phyloP scores from a whole-genome alignment of 2,888 invertebrate species.

The Theretra japonica region DNA sequence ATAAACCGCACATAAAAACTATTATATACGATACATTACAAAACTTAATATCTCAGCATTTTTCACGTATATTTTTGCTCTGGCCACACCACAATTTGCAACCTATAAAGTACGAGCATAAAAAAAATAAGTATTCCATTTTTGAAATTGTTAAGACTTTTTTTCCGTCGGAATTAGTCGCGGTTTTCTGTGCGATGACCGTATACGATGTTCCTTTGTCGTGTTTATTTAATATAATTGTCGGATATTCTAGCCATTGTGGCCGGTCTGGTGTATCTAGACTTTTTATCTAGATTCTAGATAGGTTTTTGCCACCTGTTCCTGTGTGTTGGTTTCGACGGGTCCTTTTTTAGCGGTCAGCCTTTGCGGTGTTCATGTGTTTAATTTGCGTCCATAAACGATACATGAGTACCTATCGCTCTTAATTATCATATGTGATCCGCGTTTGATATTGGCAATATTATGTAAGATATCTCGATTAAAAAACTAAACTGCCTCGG shows the following conservation, averaged over 20 bases:
- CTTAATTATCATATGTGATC: not conserved
- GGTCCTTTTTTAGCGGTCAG: constrained; percentile 13
- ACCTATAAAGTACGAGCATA: not conserved
- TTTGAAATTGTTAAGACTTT: not conserved
- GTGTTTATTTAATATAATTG: constrained; percentile 60
- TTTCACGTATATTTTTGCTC: constrained; percentile 9
- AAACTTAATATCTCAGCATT: constrained; percentile 15
- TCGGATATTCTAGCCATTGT: constrained; percentile 41
- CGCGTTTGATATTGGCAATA: not conserved
- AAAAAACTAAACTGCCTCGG: no score
- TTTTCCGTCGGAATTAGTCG: constrained; percentile 12
- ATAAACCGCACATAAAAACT: not conserved
- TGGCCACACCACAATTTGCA: constrained; percentile 10
- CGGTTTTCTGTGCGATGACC: constrained; percentile 33
- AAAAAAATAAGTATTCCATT: constrained; percentile 13
- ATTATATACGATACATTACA: not conserved
- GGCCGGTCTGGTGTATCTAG: constrained; percentile 28
- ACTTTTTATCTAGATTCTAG: constrained; percentile 38
- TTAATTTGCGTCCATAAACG: constrained; percentile 9
- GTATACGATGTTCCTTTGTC: constrained; percentile 49
- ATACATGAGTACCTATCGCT: not conserved
- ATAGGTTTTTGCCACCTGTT: constrained; percentile 33
- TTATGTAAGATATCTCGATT: not conserved
- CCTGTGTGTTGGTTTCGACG: constrained; percentile 22
- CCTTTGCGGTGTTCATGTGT: not conserved